Conservation (phyloP, 1,140 invertebrate genomes). For the Drosophila guanche region DNA sequence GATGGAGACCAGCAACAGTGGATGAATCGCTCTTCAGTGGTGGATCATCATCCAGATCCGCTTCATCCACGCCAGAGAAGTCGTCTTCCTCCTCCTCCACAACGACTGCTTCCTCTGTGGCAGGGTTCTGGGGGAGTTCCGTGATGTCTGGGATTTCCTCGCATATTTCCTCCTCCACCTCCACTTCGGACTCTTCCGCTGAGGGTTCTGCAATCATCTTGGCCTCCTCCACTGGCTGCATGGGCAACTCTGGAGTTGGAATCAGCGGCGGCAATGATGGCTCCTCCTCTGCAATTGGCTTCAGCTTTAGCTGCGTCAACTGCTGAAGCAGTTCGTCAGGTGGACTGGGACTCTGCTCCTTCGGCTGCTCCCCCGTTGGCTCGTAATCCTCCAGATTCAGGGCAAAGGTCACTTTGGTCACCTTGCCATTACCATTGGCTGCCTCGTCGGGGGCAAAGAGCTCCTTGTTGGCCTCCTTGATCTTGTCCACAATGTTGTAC, state of each 20-base stretch:
- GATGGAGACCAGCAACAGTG: slow-evolving; percentile 8
- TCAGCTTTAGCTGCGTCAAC: slow-evolving; percentile 86
- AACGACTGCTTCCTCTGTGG: not conserved
- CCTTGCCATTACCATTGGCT: slow-evolving; percentile 12
- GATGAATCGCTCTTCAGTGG: not conserved
- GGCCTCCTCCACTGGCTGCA: not conserved
- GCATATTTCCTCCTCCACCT: slow-evolving; percentile 72
- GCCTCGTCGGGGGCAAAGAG: slow-evolving; percentile 57
- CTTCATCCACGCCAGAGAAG: slow-evolving; percentile 68
- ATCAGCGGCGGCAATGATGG: slow-evolving; percentile 2
- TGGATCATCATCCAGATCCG: slow-evolving; percentile 46
- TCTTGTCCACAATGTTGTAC: slow-evolving; percentile 83
- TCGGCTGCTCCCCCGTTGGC: slow-evolving; percentile 29
- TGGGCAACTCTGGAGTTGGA: not conserved
- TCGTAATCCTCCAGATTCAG: slow-evolving; percentile 77
- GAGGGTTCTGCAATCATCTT: not conserved
- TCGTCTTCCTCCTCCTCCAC: slow-evolving; percentile 44
- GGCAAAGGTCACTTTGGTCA: slow-evolving; percentile 77
- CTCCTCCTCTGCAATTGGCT: slow-evolving; percentile 60
- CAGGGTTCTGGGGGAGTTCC: slow-evolving; percentile 26
- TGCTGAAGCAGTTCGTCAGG: slow-evolving; percentile 84
- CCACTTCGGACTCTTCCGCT: slow-evolving; percentile 7
- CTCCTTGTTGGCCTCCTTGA: slow-evolving; percentile 82
- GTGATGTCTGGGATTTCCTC: slow-evolving; percentile 71
- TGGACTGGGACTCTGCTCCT: slow-evolving; percentile 41